Evolutionary conservation across 2,113 vertebrate genomes (phyloP).

Genomic region (Gila orcuttii): DNA sequence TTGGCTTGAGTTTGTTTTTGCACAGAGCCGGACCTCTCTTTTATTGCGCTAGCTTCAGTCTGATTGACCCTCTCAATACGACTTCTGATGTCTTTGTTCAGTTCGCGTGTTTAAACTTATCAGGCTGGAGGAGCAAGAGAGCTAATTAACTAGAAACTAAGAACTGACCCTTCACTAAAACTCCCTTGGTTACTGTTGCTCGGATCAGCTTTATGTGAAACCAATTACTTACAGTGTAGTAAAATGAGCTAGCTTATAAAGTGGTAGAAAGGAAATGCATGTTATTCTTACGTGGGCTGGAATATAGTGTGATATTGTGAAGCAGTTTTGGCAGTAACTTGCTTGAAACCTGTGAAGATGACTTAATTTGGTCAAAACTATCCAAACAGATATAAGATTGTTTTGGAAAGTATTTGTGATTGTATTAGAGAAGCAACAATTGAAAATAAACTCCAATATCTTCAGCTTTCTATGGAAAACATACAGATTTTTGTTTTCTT

Average conservation of each 20-base stretch:
- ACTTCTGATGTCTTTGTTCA: background rate
- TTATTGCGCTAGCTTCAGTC: background rate
- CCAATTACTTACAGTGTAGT: background rate
- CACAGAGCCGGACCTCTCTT: slow-evolving; percentile 29
- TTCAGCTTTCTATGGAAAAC: background rate
- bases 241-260: background rate
- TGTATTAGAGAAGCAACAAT: background rate
- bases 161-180: slow-evolving; percentile 1
- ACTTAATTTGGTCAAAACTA: background rate
- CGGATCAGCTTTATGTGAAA: background rate
- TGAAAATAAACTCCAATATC: background rate
- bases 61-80: slow-evolving; percentile 5
- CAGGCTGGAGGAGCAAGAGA: background rate
- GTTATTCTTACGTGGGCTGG: background rate
- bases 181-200: background rate
- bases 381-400: background rate
- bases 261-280: background rate
- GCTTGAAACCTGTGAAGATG: background rate
- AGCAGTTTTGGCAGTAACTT: background rate
- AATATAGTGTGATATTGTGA: background rate
- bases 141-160: slow-evolving; percentile 12
- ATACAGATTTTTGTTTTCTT: no score
- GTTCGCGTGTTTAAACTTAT: background rate
- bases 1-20: slow-evolving; percentile 12
- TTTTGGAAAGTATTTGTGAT: background rate